Base-by-base conservation (phyloP, 2,113 vertebrate species). In the Sceloporus tristichus region DNA sequence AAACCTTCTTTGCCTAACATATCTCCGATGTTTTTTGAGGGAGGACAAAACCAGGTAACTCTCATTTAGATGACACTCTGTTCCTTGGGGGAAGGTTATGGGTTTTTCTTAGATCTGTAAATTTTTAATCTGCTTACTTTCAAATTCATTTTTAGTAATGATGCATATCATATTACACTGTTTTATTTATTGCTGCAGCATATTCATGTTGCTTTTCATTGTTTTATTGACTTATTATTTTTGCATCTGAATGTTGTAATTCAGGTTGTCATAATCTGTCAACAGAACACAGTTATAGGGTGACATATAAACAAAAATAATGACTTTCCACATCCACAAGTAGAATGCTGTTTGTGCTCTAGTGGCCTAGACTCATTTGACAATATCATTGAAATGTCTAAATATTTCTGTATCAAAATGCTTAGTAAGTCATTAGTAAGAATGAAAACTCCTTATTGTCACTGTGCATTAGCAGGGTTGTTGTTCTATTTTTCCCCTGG, bases 381-480 rank as follows among this genome's bases (percentile, higher is more conserved):
- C 34, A 66, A 82, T 42, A 82, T 2, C 6, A 34, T 27, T 42
- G 40, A 70, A 70, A 48, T 18, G 38, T 34, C 23, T 38, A 71
- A 27, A 53, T 70, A 29, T 9, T 70, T 70, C 25, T 83, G n/a
- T 40, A 65, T 19, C 13, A 66, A 4, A 11, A 82, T 82, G 38
- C 42, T 66, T 16, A 40, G 59, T 25, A 66, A 82, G 9, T 19
- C 56, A 82, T 10, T 56, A 76, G 85, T 89, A 90, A 27, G 84
- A 48, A 38, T 76, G 27, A 85, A 82, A 79, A 88, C 4, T 87
- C 4, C 34, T 84, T 62, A 82, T 48, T 66, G 42, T 76, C 81
- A 90, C 78, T 92, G 91, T 62, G 90, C 53, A 82, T 93, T 54
- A 48, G 42, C 9, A 78, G 29, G 42, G 42, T 19, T n/a, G 14